Evolutionary conservation across 2,888 invertebrate species (phyloP), one percentile per base, ranked within the genome.

Genomic region (Rhingia rostrata): DNA sequence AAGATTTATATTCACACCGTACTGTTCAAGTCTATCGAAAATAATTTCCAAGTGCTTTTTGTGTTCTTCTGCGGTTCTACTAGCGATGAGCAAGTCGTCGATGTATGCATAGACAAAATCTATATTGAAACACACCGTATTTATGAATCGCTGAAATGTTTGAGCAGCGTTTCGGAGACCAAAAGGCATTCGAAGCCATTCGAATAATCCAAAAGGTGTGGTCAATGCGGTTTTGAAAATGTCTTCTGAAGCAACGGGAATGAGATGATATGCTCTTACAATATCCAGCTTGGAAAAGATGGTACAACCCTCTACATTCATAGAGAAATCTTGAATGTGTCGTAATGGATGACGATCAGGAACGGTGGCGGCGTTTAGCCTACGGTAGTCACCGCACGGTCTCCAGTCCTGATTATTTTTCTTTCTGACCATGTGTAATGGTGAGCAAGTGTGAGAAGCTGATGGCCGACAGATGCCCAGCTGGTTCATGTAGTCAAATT

Each of bases 381-480:
- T 7, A 4, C 54, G 33, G 14, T 37, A 54, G 9, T 37, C 54
- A 6, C 54, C 54, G 6, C 58, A 30, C 22, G 22, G 22, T 22
- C 22, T 22, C 22, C 22, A 22, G 41, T 41, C 41, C n/a, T 41
- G 41, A 41, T 41, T 41, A 4, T 41, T n/a, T n/a, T n/a, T n/a
- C n/a, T n/a, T n/a, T n/a, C n/a, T n/a, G n/a, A 56, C 56, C 14
- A 47, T 37, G 22, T 49, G 49, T 2, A 49, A 32, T 3, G 37
- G 63, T 35, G 49, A 37, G 30, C 63, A 63, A 1, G 49, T 47
- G 3, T 12, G 4, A 6, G 69, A 58, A 10, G 70, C 37, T 14
- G 70, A 70, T 12, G 70, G 70, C 10, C 51, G 70, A 43, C 70
- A 70, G 33, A 60, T 70, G 6, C 51, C 49, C 7, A 60, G 60